Base-by-base conservation (phyloP, 2,888 invertebrate genomes). In the Pammene aurita region DNA sequence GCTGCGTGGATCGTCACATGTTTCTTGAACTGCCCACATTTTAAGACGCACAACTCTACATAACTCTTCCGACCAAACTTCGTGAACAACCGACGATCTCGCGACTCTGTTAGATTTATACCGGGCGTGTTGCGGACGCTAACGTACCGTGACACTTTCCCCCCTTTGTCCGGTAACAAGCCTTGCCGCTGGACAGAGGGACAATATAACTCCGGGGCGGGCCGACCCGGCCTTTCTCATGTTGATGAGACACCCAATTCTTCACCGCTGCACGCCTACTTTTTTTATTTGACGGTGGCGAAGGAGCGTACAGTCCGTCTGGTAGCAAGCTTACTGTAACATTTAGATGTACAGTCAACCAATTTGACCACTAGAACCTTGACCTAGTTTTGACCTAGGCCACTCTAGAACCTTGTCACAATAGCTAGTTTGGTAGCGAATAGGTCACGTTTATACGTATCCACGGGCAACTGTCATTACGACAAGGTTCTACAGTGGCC, bases 131-230 rank as follows among this genome's bases (percentile, higher is more conserved):
- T 65, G 70, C 66, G 58, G 67, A 46, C 64, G 61, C 58, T 72
- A 75, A 72, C 72, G 70, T 70, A 71, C 72, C 75, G 67, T 74
- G 74, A 72, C 75, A 73, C 64, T 74, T 75, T 74, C 67, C 71
- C 63, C 62, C 62, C 66, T 66, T 66, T 66, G 67, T 70, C 71
- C 65, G 67, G 71, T 76, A 75, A 80, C 79, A 76, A 76, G 77
- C 74, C 76, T 76, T 76, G 75, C 76, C 64, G 54, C 64, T 68
- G 75, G 73, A 73, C 72, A 74, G 80, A 74, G 78, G 77, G 77
- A 82, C 85, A 89, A 89, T 90, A 89, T 89, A 90, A 87, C 84
- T 83, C 71, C 73, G 75, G 84, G 90, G 90, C 88, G 89, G 84
- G 80, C 52, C 65, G 48, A 14, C 55, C 63, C 63, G 76, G 75